These are phyloP conservation scores for Bergia puertoricense DNA, from an alignment of 92 coral and sea anemone species.

Conservation along the genomic window DNA sequence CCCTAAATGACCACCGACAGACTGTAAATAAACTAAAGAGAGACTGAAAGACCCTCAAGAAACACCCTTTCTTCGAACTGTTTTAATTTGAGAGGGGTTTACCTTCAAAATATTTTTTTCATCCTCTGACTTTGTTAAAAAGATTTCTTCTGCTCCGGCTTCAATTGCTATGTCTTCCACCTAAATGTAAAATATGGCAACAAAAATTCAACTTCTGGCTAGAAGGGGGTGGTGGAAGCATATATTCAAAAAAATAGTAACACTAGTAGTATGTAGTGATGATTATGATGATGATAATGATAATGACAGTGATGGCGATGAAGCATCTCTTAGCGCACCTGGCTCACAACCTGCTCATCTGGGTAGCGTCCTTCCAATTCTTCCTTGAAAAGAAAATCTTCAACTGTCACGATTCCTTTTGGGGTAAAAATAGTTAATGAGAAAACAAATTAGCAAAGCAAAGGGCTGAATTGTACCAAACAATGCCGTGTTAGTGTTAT, in stretches of 20 bases:
- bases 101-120: conserved; percentile 77
- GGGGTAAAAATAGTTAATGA: not conserved
- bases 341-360: conserved; percentile 48
- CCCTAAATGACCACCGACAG: no score
- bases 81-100: not conserved
- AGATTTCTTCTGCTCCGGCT: conserved; percentile 92
- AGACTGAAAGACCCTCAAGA: not conserved
- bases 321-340: conserved; percentile 38
- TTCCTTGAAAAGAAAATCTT: conserved; percentile 61
- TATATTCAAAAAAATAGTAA: no score
- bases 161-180: conserved; percentile 95
- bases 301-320: no score
- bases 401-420: conserved; percentile 68
- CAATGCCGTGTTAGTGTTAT: no score
- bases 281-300: not conserved
- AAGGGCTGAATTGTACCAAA: no score
- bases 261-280: no score
- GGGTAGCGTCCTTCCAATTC: conserved; percentile 52
- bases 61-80: not conserved
- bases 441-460: no score
- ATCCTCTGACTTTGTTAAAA: conserved; percentile 78
- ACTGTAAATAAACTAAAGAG: not conserved
- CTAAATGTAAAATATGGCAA: conserved; percentile 44
- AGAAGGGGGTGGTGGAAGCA: not conserved
- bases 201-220: not conserved